A percentile compares a stretch with the other conserved stretches of the same genome.
Conservation (phyloP, 2,797 vertebrate species). For the Thripadectes ignobilis region DNA sequence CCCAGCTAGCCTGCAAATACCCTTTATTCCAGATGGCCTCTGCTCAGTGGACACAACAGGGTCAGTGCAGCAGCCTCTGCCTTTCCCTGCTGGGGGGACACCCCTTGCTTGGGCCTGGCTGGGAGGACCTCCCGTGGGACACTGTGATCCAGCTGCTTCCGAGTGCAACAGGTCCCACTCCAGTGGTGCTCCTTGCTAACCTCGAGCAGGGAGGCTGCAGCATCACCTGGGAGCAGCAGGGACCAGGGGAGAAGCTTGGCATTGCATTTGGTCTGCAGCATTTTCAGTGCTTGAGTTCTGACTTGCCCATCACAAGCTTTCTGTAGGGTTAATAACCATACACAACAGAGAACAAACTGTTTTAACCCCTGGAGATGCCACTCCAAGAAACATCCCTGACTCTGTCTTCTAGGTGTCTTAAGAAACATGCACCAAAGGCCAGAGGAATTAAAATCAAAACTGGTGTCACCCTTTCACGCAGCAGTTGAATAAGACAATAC, state of each 20-base stretch:
- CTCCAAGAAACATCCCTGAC: background rate
- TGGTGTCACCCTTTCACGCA: background rate
- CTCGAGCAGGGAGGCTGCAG: background rate
- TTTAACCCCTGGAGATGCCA: background rate
- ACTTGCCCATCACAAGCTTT: background rate
- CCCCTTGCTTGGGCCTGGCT: background rate
- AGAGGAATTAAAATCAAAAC: background rate
- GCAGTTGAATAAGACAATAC: background rate
- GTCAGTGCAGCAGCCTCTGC: rapidly evolving
- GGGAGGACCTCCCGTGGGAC: background rate
- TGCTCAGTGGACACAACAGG: background rate
- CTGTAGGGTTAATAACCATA: background rate
- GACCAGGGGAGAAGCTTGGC: background rate
- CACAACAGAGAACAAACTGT: background rate
- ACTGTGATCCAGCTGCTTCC: background rate
- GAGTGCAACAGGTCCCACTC: background rate
- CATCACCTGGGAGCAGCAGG: background rate
- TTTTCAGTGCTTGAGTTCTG: background rate
- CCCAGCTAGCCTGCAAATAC: background rate
- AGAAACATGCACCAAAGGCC: background rate
- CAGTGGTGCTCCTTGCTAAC: background rate
- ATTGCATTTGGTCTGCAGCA: background rate
- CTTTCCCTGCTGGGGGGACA: background rate
- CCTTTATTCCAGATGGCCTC: background rate
- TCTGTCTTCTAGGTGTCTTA: background rate